These are phyloP conservation scores for Mus caroli DNA, from an alignment of 2,797 vertebrate genomes.

Conservation along the genomic window DNA sequence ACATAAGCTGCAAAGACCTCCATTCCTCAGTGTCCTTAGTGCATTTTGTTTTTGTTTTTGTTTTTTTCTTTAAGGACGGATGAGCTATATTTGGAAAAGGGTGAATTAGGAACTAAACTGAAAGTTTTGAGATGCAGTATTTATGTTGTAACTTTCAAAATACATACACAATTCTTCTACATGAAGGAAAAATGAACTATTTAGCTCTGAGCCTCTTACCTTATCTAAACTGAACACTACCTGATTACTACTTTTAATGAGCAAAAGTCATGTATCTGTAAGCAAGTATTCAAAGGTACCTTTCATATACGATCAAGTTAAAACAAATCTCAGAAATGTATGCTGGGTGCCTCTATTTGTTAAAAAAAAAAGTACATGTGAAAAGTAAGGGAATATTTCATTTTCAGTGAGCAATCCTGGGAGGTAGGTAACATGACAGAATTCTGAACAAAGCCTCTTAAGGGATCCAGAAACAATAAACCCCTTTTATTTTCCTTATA, in stretches of 20 bases:
- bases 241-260: background rate
- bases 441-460: background rate
- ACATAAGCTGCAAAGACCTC: background rate
- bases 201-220: background rate
- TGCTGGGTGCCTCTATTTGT: background rate
- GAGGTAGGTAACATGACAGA: background rate
- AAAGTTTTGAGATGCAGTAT: background rate
- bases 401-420: background rate
- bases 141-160: slow-evolving; percentile 20
- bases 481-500: background rate
- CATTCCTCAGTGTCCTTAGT: no score
- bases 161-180: background rate
- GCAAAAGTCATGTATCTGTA: background rate
- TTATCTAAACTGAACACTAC: background rate
- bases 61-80: background rate
- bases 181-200: background rate
- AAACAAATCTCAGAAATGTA: background rate
- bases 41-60: no score
- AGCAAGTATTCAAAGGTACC: background rate
- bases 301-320: background rate
- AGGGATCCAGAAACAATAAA: background rate
- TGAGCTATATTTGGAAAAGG: background rate
- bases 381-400: background rate
- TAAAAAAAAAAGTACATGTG: background rate
- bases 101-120: slow-evolving; percentile 4